Conservation (phyloP, 2,113 vertebrate species). For the Alaudala cheleensis region DNA sequence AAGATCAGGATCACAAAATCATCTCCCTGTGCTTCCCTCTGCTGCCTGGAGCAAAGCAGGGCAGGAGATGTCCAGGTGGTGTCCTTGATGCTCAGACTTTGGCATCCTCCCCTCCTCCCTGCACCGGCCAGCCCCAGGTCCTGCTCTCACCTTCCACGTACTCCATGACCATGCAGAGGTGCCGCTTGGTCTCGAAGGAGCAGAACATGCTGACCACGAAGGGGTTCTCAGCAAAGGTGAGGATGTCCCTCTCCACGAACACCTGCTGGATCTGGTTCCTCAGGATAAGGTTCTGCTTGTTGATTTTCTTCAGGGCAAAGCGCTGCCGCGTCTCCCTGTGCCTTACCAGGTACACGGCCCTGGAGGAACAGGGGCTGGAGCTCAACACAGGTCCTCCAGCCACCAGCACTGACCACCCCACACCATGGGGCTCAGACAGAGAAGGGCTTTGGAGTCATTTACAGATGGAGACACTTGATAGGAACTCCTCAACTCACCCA, state of each 20-base stretch:
- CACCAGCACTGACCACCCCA: neutral
- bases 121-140: fast-evolving
- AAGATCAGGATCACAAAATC: neutral
- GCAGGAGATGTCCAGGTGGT: neutral
- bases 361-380: neutral
- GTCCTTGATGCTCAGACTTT: neutral
- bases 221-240: slow-evolving; percentile 97
- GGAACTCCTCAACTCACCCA: slow-evolving; percentile 78
- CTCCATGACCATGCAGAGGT: slow-evolving; percentile 99
- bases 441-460: neutral
- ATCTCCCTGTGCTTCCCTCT: neutral
- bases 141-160: slow-evolving; percentile 89
- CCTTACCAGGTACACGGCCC: slow-evolving; percentile 92
- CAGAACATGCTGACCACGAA: slow-evolving; percentile 99
- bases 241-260: slow-evolving; percentile 96
- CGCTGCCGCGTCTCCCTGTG: slow-evolving; percentile 92
- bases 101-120: neutral
- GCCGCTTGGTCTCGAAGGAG: slow-evolving; percentile 93
- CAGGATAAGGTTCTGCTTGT: slow-evolving; percentile 94
- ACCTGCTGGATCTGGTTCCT: slow-evolving; percentile 99
- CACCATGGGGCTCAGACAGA: fast-evolving
- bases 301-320: slow-evolving; percentile 99
- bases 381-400: neutral
- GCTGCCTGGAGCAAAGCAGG: neutral
- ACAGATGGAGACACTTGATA: neutral